Percentiles rank a stretch among this genome's conserved stretches.
phyloP scores from a whole-genome alignment of 1,140 invertebrate genomes.

The Gonioctena quinquepunctata region DNA sequence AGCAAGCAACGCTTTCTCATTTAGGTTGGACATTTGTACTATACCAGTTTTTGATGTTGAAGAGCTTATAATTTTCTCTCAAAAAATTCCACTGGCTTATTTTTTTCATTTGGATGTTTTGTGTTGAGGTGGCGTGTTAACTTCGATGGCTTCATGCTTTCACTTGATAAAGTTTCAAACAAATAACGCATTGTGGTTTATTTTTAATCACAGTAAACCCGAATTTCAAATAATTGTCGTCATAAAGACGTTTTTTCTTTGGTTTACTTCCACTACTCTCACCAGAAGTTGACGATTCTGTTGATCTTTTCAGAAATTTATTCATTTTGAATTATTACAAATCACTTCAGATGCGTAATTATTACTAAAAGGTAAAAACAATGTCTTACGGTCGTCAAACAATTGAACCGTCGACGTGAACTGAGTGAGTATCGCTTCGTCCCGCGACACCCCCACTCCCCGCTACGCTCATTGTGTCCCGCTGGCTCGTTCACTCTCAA shows the following conservation, averaged over 20 bases:
- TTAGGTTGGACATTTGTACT: slow-evolving; percentile 37
- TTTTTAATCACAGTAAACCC: neutral
- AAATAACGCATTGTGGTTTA: slow-evolving; percentile 36
- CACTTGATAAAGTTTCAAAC: slow-evolving; percentile 36
- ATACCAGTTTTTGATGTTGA: slow-evolving; percentile 35
- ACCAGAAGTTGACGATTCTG: neutral
- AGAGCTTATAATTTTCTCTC: slow-evolving; percentile 41
- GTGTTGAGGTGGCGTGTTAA: slow-evolving; percentile 37
- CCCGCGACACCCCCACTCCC: too few species aligned
- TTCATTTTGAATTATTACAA: too few species aligned
- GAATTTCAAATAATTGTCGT: neutral
- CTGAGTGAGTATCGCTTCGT: too few species aligned
- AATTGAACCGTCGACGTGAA: too few species aligned
- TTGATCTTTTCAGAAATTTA: neutral
- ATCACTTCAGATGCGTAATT: too few species aligned
- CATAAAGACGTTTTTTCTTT: neutral
- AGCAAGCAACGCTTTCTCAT: slow-evolving; percentile 30
- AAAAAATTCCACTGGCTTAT: slow-evolving; percentile 42
- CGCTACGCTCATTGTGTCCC: too few species aligned
- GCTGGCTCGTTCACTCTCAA: too few species aligned
- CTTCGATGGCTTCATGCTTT: slow-evolving; percentile 45
- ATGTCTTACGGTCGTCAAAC: too few species aligned
- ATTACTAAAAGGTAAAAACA: too few species aligned
- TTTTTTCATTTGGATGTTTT: slow-evolving; percentile 37
- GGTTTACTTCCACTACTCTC: neutral